Conservation (phyloP, 2,888 invertebrate species). For the Andrena minutula region DNA sequence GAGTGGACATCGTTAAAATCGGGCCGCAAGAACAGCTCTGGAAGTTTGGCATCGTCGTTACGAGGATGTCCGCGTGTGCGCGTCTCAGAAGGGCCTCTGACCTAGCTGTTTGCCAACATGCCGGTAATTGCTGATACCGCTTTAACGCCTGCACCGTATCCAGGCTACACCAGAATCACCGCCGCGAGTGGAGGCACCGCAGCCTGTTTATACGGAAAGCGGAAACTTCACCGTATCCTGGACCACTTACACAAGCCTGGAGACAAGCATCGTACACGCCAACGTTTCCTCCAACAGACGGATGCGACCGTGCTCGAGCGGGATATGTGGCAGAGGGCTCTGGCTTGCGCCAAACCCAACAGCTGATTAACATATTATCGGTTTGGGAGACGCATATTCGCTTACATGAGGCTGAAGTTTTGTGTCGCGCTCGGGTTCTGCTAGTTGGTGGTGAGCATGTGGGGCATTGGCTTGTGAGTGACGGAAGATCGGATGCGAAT, state of each 20-base stretch:
- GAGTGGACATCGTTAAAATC: slow-evolving; percentile 41
- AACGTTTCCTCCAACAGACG: slow-evolving; percentile 55
- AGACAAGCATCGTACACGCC: slow-evolving; percentile 53
- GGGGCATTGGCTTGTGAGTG: neutral
- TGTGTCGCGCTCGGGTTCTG: neutral
- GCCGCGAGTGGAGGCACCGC: slow-evolving; percentile 53
- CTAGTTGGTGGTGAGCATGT: neutral
- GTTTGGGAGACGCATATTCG: neutral
- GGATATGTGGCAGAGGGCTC: slow-evolving; percentile 44
- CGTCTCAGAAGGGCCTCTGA: slow-evolving; percentile 40
- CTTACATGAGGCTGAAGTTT: neutral
- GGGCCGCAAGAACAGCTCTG: slow-evolving; percentile 28
- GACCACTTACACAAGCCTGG: slow-evolving; percentile 45
- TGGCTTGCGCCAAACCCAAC: slow-evolving; percentile 26
- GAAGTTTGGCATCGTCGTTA: slow-evolving; percentile 45
- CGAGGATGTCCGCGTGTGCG: slow-evolving; percentile 36
- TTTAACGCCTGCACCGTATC: slow-evolving; percentile 74
- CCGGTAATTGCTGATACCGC: slow-evolving; percentile 82
- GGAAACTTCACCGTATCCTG: slow-evolving; percentile 67
- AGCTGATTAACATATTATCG: slow-evolving; percentile 26
- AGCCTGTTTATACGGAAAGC: slow-evolving; percentile 72
- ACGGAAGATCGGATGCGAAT: too few species aligned
- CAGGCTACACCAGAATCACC: slow-evolving; percentile 57
- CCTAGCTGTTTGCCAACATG: slow-evolving; percentile 80
- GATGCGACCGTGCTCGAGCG: slow-evolving; percentile 37